phyloP scores from a whole-genome alignment of 2,797 vertebrate genomes.

The Siniperca scherzeri region DNA sequence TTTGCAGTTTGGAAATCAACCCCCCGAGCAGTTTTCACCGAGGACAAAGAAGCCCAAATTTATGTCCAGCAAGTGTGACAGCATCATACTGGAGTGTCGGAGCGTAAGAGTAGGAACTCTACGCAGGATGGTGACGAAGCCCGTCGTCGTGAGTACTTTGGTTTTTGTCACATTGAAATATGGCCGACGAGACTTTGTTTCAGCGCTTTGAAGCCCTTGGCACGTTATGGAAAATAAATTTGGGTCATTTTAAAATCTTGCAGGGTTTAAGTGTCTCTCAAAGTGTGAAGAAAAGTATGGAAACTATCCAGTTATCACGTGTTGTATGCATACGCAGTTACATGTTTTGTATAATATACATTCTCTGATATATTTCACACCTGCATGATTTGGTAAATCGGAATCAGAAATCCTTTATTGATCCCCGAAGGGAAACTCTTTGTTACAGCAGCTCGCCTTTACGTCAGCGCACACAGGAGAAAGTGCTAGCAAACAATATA shows the following conservation, averaged over 20 bases:
- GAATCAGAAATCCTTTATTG: too few species aligned
- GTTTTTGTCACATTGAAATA: not conserved
- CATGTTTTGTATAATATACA: not conserved
- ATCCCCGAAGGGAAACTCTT: too few species aligned
- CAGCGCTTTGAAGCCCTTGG: not conserved
- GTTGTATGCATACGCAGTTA: not conserved
- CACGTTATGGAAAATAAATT: too few species aligned
- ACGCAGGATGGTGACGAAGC: conserved; percentile 91
- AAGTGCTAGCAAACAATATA: too few species aligned
- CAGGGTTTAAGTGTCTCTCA: too few species aligned
- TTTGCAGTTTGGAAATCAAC: conserved; percentile 90
- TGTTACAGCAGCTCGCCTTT: too few species aligned
- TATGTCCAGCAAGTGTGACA: conserved; percentile 73
- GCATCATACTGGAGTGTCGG: conserved; percentile 94
- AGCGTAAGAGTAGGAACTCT: conserved; percentile 94
- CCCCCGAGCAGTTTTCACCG: conserved; percentile 78
- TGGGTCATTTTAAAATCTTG: too few species aligned
- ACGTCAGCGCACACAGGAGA: too few species aligned
- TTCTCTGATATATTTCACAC: not conserved
- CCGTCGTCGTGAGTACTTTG: conserved; percentile 91
- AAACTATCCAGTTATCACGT: not conserved
- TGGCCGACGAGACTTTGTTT: too few species aligned
- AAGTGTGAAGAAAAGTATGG: not conserved
- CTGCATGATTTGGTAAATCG: not conserved
- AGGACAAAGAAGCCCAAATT: conserved; percentile 76